Evolutionary conservation across 2,113 vertebrate genomes (phyloP), one percentile per base, ranked within the genome.

Genomic region (Sprattus sprattus): DNA sequence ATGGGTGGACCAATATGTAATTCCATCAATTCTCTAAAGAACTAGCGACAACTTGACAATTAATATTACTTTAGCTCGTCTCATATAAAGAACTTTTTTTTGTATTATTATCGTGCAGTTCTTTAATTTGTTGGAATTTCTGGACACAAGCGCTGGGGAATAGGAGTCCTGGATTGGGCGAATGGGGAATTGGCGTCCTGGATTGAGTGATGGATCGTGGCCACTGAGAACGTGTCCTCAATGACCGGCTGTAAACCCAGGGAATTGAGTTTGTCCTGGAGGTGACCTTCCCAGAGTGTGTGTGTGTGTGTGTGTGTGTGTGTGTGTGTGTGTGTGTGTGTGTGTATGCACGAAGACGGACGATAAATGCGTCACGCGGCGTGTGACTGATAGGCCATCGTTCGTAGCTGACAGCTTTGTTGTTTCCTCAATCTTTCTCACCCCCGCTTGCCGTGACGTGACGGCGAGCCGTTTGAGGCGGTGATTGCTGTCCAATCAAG

Each of bases 151-250:
- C 60, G 60, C 60, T 67, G 10, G 60, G 60, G 60, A 67, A 67
- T 67, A 6, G 60, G 60, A 67, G 60, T 25, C 60, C 60, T 67
- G 60, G 60, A 67, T 67, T 67, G 60, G 60, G 22, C 10, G 60
- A n/a, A 67, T 9, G 25, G 60, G 60, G 60, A 67, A 67, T 67
- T 28, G 60, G 60, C 60, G 60, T 67, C 60, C 60, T 67, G 60
- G 60, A 67, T 67, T 67, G 60, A 67, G 60, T 67, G 60, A 67
- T 67, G 60, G 60, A 67, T 67, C n/a, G 60, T 67, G 60, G 60
- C 20, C 60, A 28, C 25, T 5, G 25, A 67, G 60, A 67, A 67
- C 22, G 7, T 67, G 60, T 67, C 60, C 60, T 67, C 10, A 6
- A 67, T 67, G 60, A 67, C 60, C 60, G 25, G 60, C 60, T 67